Base-by-base conservation (phyloP, 2,888 invertebrate species). In the Polymixis flavicincta region DNA sequence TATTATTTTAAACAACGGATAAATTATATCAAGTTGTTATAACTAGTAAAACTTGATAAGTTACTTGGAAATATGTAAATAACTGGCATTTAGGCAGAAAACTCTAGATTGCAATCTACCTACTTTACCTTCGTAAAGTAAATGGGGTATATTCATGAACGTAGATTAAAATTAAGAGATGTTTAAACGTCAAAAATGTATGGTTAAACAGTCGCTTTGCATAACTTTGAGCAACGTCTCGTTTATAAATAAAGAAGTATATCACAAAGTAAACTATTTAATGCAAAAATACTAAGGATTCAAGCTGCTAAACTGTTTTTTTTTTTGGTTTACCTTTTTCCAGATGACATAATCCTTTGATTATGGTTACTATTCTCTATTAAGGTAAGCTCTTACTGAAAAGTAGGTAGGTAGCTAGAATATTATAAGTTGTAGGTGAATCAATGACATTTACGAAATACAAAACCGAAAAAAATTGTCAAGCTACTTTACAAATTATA, bases 21-120 rank as follows among this genome's bases (percentile, higher is more conserved):
- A 3, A 42, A 22, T 50, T 28, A 9, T 48, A 19, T 50, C 19
- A 42, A 73, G 60, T 52, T 42, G 4, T 59, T 28, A 0, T 14
- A 52, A 60, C 42, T n/a, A 45, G 52, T 45, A 28, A 76, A 48
- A 74, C n/a, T 74, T 7, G 54, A 25, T 25, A 13, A 22, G 5
- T 4, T 17, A 61, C 25, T 76, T 64, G 37, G 22, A 55, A 61
- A 28, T 76, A 76, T 48, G 45, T 22, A 13, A 74, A 78, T 50
- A 19, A 4, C 6, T 50, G 42, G 1, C 57, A 66, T 48, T 55
- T 37, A 50, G 22, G 6, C 42, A n/a, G n/a, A 78, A 19, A 50
- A 19, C 28, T 64, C 22, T 25, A 55, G 25, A 0, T 64, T 48
- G 7, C 19, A 19, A n/a, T n/a, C n/a, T n/a, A n/a, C n/a, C n/a